A percentile compares a stretch with the other conserved stretches of the same genome.
phyloP scores from a whole-genome alignment of 2,113 vertebrate species.

The Ivindomyrus marchei region DNA sequence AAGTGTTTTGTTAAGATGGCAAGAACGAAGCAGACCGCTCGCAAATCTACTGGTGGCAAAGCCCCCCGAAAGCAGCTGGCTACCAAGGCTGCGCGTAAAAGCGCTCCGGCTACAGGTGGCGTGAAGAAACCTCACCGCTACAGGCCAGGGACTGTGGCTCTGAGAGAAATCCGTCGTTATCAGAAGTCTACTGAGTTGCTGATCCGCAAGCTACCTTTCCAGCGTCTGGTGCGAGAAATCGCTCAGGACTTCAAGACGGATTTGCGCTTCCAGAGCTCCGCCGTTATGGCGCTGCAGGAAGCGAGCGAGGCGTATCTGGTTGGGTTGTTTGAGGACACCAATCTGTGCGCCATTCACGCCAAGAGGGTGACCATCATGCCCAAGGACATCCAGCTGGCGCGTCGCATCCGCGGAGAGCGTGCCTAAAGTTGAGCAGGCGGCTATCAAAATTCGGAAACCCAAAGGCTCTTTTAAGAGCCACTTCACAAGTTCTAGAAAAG shows the following conservation, averaged over 20 bases:
- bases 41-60: too few species aligned
- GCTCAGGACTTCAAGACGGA: neutral
- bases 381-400: neutral
- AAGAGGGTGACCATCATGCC: neutral
- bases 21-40: too few species aligned
- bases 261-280: neutral
- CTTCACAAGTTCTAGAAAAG: neutral
- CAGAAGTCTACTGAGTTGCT: too few species aligned
- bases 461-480: slow-evolving; percentile 7
- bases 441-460: neutral
- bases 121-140: too few species aligned
- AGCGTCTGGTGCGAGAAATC: too few species aligned
- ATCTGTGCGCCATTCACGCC: neutral
- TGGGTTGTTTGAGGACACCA: neutral
- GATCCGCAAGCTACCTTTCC: too few species aligned
- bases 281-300: neutral
- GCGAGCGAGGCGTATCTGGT: neutral
- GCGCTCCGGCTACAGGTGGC: neutral
- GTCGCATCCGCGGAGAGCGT: neutral
- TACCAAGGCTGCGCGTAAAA: neutral
- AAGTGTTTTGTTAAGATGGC: too few species aligned
- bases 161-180: too few species aligned
- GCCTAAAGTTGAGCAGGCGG: neutral
- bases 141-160: too few species aligned
- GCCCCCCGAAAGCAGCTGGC: neutral